These are phyloP conservation scores for Scylla paramamosain DNA, from an alignment of 1,140 invertebrate genomes.

Conservation along the genomic window DNA sequence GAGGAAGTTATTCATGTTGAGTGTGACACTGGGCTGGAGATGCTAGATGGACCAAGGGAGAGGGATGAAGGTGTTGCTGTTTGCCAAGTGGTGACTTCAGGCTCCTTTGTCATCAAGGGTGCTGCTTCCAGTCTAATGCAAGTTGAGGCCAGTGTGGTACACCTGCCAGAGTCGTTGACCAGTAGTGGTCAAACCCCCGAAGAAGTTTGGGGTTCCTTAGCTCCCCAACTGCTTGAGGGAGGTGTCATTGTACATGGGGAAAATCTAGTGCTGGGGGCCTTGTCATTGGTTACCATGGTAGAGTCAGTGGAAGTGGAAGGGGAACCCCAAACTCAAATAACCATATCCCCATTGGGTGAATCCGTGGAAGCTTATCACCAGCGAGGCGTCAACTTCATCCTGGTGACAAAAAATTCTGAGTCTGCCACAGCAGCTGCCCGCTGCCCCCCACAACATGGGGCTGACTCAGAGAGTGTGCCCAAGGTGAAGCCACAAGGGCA, in stretches of 20 bases:
- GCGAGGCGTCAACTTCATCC: conserved; percentile 52
- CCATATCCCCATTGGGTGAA: conserved; percentile 57
- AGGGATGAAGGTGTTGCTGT: background rate
- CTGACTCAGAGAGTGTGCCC: too few relatives aligned
- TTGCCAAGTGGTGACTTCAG: conserved; percentile 49
- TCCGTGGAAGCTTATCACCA: conserved; percentile 56
- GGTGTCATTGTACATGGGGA: conserved; percentile 56
- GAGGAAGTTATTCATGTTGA: background rate
- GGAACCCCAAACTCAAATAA: conserved; percentile 64
- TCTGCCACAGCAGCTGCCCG: background rate
- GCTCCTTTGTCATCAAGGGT: conserved; percentile 50
- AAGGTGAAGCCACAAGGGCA: background rate
- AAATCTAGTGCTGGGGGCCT: conserved; percentile 55
- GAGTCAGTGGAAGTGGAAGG: conserved; percentile 54
- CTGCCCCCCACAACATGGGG: background rate
- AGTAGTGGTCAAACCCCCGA: conserved; percentile 32
- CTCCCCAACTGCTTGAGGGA: conserved; percentile 60
- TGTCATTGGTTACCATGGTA: conserved; percentile 49
- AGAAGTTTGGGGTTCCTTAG: conserved; percentile 48
- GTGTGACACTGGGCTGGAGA: background rate
- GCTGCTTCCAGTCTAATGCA: conserved; percentile 24
- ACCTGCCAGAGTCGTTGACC: conserved; percentile 52
- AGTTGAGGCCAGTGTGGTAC: conserved; percentile 57
- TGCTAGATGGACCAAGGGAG: background rate
- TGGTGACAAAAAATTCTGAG: conserved; percentile 50